phyloP scores from a whole-genome alignment of 2,113 vertebrate genomes.

The Psilopogon haemacephalus region DNA sequence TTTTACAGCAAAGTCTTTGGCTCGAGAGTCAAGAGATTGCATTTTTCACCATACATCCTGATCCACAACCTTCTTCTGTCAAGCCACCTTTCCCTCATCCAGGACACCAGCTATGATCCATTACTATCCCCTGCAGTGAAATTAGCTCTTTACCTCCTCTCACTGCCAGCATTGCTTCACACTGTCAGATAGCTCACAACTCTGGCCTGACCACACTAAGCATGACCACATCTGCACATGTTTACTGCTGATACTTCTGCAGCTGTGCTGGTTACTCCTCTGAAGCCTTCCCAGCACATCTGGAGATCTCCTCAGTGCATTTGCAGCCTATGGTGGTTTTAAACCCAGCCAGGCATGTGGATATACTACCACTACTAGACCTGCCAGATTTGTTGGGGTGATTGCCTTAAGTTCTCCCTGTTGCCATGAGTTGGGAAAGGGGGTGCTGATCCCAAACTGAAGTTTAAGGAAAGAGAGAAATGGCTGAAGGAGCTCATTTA shows the following conservation, averaged over 20 bases:
- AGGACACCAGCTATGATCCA: not conserved
- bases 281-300: not conserved
- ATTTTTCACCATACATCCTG: not conserved
- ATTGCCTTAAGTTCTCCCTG: not conserved
- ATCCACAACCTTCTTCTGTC: not conserved
- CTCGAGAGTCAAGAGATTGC: not conserved
- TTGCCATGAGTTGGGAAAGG: not conserved
- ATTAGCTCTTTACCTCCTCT: not conserved
- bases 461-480: conserved; percentile 5
- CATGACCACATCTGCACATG: too few relatives aligned
- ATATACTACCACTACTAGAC: not conserved
- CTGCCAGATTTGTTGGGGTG: not conserved
- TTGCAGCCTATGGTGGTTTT: not conserved
- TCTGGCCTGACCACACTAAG: not conserved
- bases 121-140: not conserved
- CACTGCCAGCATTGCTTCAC: not conserved
- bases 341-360: rapidly evolving
- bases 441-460: not conserved
- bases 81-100: not conserved
- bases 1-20: not conserved
- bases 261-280: not conserved
- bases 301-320: not conserved
- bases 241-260: not conserved
- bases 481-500: conserved; percentile 40
- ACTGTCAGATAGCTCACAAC: not conserved